Evolutionary conservation across 2,797 vertebrate species (phyloP).

Genomic region (Coluber constrictor): DNA sequence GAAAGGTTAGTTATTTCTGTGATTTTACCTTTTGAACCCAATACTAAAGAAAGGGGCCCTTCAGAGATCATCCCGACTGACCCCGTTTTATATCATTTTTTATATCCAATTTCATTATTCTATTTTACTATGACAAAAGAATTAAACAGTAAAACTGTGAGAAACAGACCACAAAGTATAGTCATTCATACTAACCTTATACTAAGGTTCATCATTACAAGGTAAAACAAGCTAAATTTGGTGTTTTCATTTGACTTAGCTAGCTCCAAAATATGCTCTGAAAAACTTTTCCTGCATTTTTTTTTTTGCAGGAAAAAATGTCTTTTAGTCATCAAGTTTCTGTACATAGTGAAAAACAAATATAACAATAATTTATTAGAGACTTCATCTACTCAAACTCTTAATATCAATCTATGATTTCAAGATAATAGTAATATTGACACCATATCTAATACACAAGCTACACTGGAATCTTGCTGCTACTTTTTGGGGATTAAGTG

Average conservation of each 20-base stretch:
- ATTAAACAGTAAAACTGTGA: constrained; percentile 5
- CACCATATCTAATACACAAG: neutral
- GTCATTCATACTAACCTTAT: constrained; percentile 15
- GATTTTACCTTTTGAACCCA: too few relatives aligned
- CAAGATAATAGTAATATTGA: constrained; percentile 7
- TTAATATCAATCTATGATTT: constrained; percentile 1
- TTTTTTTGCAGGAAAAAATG: neutral
- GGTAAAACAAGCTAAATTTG: neutral
- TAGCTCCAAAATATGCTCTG: neutral
- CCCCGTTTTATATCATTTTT: too few relatives aligned
- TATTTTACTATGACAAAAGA: neutral
- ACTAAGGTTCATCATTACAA: neutral
- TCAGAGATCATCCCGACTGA: too few relatives aligned
- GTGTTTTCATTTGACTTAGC: neutral
- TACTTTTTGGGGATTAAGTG: neutral
- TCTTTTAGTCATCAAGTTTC: constrained; percentile 14
- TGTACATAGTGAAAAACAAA: neutral
- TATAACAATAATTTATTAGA: neutral
- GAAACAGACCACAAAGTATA: neutral
- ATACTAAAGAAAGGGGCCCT: too few relatives aligned
- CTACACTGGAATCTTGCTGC: neutral
- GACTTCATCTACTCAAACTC: neutral
- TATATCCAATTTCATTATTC: too few relatives aligned
- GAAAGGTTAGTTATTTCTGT: too few relatives aligned
- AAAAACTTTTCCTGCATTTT: neutral